Evolutionary conservation across 2,113 vertebrate species (phyloP), one percentile per base, ranked within the genome.

Genomic region (Pelodiscus sinensis): DNA sequence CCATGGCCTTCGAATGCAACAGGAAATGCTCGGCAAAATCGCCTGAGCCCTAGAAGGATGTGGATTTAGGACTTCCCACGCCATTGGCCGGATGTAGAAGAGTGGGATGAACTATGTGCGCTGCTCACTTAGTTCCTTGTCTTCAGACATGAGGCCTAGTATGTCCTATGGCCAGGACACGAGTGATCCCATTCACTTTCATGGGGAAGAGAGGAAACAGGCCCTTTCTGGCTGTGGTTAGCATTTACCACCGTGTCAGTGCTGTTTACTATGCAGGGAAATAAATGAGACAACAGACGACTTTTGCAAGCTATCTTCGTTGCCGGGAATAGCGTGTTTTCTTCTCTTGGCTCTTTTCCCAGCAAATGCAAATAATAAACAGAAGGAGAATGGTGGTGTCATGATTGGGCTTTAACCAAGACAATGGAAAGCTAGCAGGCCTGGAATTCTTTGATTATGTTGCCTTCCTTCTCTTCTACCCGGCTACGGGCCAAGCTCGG

Each of bases 221-320:
- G 5, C 2, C 81, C 1, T 4, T 5, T 6, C 89, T 82, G 92
- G 87, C 95, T 94, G 57, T 0, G 0, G 58, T 81, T 90, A 9
- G 0, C 94, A 90, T 94, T 95, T 95, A 81, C 91, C 96, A 92
- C 93, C 12, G 29, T 93, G 96, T 95, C 97, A 93, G 87, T 50
- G 54, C 31, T 97, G 97, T 97, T 97, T 96, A 97, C 94, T 95
- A 95, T 90, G 88, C n/a, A 13, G 88, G 58, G 95, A 95, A 86
- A 97, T 94, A 95, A 97, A 96, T 94, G 95, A 95, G 92, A 71
- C 88, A 71, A 58, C 90, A 82, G 95, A 57, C 82, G 95, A 57
- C 84, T 95, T 82, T 88, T 81, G 19, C 93, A 92, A 90, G 86
- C 94, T 94, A 5, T 75, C 19, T 87, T 90, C 79, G 92, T 27